Base-by-base conservation (phyloP, 2,797 vertebrate species). In the Scolopax rusticola region DNA sequence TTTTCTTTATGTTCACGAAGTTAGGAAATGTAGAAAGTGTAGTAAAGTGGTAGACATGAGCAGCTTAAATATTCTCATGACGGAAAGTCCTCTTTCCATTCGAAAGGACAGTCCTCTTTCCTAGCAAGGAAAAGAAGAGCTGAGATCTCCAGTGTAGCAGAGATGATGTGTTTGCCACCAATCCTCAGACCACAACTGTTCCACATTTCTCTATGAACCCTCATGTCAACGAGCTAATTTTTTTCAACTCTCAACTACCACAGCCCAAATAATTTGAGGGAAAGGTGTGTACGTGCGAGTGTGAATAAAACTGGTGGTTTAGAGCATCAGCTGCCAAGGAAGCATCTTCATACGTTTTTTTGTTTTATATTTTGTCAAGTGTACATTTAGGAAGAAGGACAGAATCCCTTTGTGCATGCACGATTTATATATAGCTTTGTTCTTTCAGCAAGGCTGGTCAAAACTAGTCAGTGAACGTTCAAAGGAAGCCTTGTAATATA, bases 381-480 rank as follows among this genome's bases (percentile, higher is more conserved):
- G 15, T 27, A 80, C 51, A 36, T 87, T 90, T 90, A 91, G 20
- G 15, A 50, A 85, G 50, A 77, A 73, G 19, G 70, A 96, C 87
- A 94, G 67, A 90, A 77, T 14, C 57, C 65, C 56, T 94, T 88
- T 97, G 77, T 96, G 71, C n/a, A 43, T 33, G 60, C 53, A 74
- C 8, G 2, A 54, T 87, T 90, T 93, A 90, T 96, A 93, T 91
- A 91, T 87, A 84, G 47, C 40, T 93, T 90, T 94, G 51, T 95
- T 95, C 83, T 82, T 95, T 95, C 83, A 94, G 38, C 70, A 33
- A 80, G 83, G 28, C 83, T 95, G 96, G 33, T 67, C 74, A 94
- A 94, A 95, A 89, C 51, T 64, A 61, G 70, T 77, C 85, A 83
- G 77, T 21, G 56, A 91, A 74, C 74, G 77, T 51, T 92, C 83